Evolutionary conservation across 2,888 invertebrate species (phyloP).

Genomic region (Drosophila ustulata): DNA sequence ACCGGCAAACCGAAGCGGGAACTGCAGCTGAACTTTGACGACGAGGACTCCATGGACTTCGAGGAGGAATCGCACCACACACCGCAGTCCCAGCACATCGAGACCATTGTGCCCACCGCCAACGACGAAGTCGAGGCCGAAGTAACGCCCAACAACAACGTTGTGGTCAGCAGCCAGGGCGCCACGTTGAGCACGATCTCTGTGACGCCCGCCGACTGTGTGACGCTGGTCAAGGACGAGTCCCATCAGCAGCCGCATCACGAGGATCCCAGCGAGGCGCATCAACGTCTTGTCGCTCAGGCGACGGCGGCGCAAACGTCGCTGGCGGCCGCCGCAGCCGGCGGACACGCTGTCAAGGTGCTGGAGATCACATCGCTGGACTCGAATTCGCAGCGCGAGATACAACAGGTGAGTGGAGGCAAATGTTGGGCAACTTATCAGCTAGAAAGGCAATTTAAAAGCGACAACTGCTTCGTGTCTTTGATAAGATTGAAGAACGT

Average conservation of each 20-base stretch:
- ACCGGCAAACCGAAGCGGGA: slow-evolving; percentile 77
- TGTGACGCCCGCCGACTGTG: slow-evolving; percentile 77
- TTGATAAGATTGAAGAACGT: too few relatives aligned
- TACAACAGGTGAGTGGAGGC: slow-evolving; percentile 76
- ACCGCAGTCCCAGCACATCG: slow-evolving; percentile 64
- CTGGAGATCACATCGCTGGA: slow-evolving; percentile 83
- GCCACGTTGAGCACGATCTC: slow-evolving; percentile 69
- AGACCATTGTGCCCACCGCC: slow-evolving; percentile 56
- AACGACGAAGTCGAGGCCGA: slow-evolving; percentile 64
- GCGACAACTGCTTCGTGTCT: too few relatives aligned
- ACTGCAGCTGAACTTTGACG: slow-evolving; percentile 79
- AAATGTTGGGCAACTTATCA: background rate
- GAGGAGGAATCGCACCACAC: slow-evolving; percentile 79
- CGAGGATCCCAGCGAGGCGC: slow-evolving; percentile 63
- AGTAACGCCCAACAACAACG: slow-evolving; percentile 46
- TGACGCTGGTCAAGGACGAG: slow-evolving; percentile 79
- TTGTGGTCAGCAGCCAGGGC: slow-evolving; percentile 67
- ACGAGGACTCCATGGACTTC: slow-evolving; percentile 83
- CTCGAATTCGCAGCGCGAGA: slow-evolving; percentile 83
- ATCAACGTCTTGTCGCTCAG: slow-evolving; percentile 72
- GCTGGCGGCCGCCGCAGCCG: slow-evolving; percentile 58
- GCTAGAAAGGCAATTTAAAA: too few relatives aligned
- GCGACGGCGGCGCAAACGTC: slow-evolving; percentile 66
- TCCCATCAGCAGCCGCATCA: slow-evolving; percentile 64
- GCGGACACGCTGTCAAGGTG: slow-evolving; percentile 82